Base-by-base conservation (phyloP, 30 jellyfish, hydroid and myxozoan genomes). In the Hydractinia echinata region DNA sequence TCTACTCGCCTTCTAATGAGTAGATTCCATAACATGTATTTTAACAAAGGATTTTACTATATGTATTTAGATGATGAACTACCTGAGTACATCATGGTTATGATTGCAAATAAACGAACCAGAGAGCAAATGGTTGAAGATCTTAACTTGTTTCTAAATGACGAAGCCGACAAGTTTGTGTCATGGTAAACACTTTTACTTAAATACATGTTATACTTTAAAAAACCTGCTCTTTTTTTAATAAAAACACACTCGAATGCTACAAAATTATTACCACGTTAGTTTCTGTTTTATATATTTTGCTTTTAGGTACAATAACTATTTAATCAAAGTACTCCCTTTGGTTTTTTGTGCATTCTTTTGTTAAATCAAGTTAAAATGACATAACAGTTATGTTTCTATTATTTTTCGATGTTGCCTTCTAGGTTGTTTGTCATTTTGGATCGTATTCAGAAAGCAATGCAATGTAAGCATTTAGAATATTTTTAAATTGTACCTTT, bases 41-140 rank as follows among this genome's bases (percentile, higher is more conserved):
- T 8, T 16, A 72, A 2, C 50, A 72, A 7, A 8, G 50, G 4
- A 20, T 0, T 72, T 72, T 72, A 72, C 7, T 18, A 19, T 0
- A 53, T 9, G 19, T 50, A 55, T 20, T 14, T 76, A 91, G 97
- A 91, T 86, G 97, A 91, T 86, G 97, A 91, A 51, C 84, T 91
- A 13, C 97, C 97, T 19, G 97, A 91, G 69, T 91, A 91, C 51
- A 91, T 91, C 5, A 86, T 91, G 97, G 97, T 91, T 1, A 91
- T 91, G 97, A 91, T 91, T 66, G 96, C 97, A 50, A 91, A 91
- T 76, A 91, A 86, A 62, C 71, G 97, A 58, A 85, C 72, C 9
- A 71, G 69, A 71, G 51, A 74, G 15, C 96, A 91, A 60, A 91
- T 91, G 97, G 82, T 72, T 16, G 97, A 91, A 13, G 97, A 91